Base-by-base conservation (phyloP, 1,140 invertebrate genomes). In the Pseudomyrmex cubaensis region DNA sequence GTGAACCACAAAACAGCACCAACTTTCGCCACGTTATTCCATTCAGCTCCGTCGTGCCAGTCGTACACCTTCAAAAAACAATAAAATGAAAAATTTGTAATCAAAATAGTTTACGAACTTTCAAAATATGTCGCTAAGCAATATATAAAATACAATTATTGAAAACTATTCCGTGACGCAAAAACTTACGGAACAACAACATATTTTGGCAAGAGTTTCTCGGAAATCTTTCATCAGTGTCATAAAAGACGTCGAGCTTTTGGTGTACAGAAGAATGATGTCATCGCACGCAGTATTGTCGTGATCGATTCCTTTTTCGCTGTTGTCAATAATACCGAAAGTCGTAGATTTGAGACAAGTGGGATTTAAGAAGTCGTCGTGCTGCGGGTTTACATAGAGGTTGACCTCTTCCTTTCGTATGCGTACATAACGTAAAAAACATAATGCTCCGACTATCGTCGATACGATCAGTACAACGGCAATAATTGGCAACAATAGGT, bases 1-100 rank as follows among this genome's bases (percentile, higher is more conserved):
- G 84, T 76, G 44, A 91, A 89, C 92, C 92, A 93, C 50, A 87
- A 88, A 61, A 83, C 89, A 10, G 85, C 86, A 76, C 92, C 92
- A 46, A 91, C 54, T 50, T 62, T 72, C n/a, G 92, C 91, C 7
- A 93, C 90, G 25, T 90, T 64, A 57, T 92, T 90, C 88, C 90
- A 92, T 59, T 90, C 84, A 17, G 57, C 82, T 13, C 88, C 84
- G 9, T 87, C 80, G 66, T 91, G 88, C 92, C 92, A 93, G 83
- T 92, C 91, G 1, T 88, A 86, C 13, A 92, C 85, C 92, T 92
- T 13, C 52, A 74, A 82, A 54, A 25, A 12, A 48, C 66, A 59
- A 52, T 52, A 22, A 46, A 57, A 35, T 35, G 0, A 25, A 25
- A 25, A 25, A 25, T 35, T 35, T 35, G 4, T 35, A 35, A 35